A percentile compares a stretch with the other conserved stretches of the same genome.
phyloP scores from a whole-genome alignment of 2,113 vertebrate species.

The Ophiodon elongatus region DNA sequence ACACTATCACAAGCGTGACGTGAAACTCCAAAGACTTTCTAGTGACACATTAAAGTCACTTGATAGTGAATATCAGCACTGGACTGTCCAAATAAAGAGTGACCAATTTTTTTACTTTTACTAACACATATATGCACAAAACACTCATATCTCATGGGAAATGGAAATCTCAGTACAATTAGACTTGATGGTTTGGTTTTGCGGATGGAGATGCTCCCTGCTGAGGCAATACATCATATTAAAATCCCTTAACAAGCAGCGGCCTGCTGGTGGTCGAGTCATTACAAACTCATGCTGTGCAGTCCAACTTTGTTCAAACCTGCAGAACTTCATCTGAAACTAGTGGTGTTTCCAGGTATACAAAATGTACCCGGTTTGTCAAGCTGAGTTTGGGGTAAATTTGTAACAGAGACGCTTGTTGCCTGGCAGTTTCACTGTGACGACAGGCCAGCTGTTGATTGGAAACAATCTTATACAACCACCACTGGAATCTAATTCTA shows the following conservation, averaged over 20 bases:
- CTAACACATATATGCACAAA: background rate
- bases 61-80: background rate
- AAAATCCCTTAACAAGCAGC: slow-evolving; percentile 42
- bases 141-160: slow-evolving; percentile 8
- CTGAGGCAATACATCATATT: slow-evolving; percentile 33
- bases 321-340: slow-evolving; percentile 21
- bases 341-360: background rate
- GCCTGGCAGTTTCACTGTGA: background rate
- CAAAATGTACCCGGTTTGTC: background rate
- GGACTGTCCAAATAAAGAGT: background rate
- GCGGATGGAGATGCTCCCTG: slow-evolving; percentile 14
- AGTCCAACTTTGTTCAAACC: slow-evolving; percentile 30
- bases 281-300: slow-evolving; percentile 36
- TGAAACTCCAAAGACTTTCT: background rate
- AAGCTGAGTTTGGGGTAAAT: background rate
- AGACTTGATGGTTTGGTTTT: slow-evolving; percentile 34
- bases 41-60: background rate
- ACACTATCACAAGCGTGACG: background rate
- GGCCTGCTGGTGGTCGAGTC: background rate
- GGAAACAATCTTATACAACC: too few species aligned
- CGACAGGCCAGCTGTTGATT: background rate
- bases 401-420: background rate
- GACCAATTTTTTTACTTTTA: background rate
- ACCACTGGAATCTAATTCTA: too few species aligned
- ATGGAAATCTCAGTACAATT: slow-evolving; percentile 32